Conservation (phyloP, 2,113 vertebrate species). For the Boulengeromyrus knoepffleri region DNA sequence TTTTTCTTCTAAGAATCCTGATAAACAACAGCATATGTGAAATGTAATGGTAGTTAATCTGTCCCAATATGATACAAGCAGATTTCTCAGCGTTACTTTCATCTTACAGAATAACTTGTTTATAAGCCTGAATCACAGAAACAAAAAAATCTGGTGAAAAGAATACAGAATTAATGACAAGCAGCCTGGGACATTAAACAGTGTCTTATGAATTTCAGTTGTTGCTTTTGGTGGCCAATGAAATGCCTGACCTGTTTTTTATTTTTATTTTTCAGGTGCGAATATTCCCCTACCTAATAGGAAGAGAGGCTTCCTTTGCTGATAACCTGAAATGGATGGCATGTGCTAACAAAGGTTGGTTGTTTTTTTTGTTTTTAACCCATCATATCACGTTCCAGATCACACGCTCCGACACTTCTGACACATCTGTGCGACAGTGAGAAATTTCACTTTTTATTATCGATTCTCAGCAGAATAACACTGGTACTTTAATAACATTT, state of each 20-base stretch:
- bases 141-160: not conserved
- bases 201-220: not conserved
- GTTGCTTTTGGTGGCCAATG: not conserved
- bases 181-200: not conserved
- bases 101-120: not conserved
- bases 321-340: conserved; percentile 99
- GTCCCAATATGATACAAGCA: not conserved
- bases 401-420: not conserved
- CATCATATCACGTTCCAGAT: conserved; percentile 36
- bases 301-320: conserved; percentile 75
- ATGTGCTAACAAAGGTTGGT: conserved; percentile 95
- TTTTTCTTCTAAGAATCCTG: not conserved
- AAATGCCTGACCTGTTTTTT: not conserved
- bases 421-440: not conserved
- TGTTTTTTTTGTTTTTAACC: conserved; percentile 21
- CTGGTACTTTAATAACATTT: not conserved
- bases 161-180: not conserved
- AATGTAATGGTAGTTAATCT: not conserved
- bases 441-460: not conserved
- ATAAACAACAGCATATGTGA: not conserved
- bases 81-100: not conserved
- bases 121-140: not conserved
- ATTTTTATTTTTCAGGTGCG: conserved; percentile 51
- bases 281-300: conserved; percentile 68
- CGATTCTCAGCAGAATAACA: not conserved